Evolutionary conservation across 2,113 vertebrate genomes (phyloP).

Genomic region (Thamnaconus septentrionalis): DNA sequence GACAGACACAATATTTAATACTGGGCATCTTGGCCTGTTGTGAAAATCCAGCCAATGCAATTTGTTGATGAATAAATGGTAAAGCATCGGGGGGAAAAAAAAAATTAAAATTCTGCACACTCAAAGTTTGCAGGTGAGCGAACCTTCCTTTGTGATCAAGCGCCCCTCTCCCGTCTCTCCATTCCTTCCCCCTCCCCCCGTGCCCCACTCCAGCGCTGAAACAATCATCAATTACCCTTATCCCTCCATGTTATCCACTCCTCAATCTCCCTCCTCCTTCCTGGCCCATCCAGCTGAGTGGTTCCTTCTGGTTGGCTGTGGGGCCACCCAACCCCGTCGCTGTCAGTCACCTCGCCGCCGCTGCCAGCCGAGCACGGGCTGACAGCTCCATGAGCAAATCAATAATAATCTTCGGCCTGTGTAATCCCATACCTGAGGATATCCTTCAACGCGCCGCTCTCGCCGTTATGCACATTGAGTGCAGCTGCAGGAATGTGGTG

Average conservation of each 20-base stretch:
- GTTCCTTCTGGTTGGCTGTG: conserved; percentile 88
- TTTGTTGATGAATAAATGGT: too few relatives aligned
- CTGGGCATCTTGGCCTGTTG: too few relatives aligned
- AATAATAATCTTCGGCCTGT: conserved; percentile 96
- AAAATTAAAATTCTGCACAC: too few relatives aligned
- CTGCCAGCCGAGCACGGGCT: conserved; percentile 80
- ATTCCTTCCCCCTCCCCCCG: conserved; percentile 58
- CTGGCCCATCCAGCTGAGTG: conserved; percentile 90
- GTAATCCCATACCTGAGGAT: conserved; percentile 77
- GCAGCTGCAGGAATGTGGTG: not conserved
- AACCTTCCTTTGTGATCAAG: conserved; percentile 52
- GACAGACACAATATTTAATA: too few relatives aligned
- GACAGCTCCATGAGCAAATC: conserved; percentile 91
- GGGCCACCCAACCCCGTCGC: conserved; percentile 88
- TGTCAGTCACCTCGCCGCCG: conserved; percentile 87
- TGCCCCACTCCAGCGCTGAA: conserved; percentile 80
- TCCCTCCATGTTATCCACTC: conserved; percentile 83
- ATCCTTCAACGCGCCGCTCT: conserved; percentile 53
- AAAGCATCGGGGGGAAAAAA: too few relatives aligned
- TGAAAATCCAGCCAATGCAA: too few relatives aligned
- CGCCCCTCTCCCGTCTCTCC: conserved; percentile 9
- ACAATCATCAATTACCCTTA: conserved; percentile 97
- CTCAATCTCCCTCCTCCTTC: conserved; percentile 74
- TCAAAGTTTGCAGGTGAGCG: conserved; percentile 1
- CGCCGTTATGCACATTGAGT: conserved; percentile 14